Evolutionary conservation across 2,797 vertebrate genomes (phyloP), one percentile per base, ranked within the genome.

Genomic region (Okamejei kenojei): DNA sequence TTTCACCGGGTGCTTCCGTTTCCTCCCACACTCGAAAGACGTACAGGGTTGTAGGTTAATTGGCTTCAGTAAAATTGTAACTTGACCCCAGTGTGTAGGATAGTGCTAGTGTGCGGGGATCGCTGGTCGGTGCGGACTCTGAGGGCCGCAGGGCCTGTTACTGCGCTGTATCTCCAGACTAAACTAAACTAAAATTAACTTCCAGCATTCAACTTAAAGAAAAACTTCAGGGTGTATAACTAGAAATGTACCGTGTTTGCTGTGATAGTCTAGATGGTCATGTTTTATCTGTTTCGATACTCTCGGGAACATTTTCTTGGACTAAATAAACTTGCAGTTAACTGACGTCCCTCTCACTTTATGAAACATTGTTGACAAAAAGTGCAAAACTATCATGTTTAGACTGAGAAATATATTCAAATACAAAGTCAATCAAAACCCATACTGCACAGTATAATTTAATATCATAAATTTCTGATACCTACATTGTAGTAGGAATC

Each of bases 151-250:
- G 45, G 45, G 45, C 45, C 45, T 54, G 45, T 54, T 54, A 6
- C 45, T 6, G 5, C 45, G 6, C 5, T 54, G 45, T 54, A 54
- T 54, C 45, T 54, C 45, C 45, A 54, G 6, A 6, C 45, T 54
- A 54, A 54, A 54, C 45, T 54, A 54, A 54, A 54, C 5, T 6
- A 54, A 91, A 54, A 73, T 91, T 71, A 91, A 91, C 35, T 38
- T 38, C 68, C 90, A 92, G 45, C 38, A 54, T 73, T 91, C 38
- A 54, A 74, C 73, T 26, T 92, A 92, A 76, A 76, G 90, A 26
- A 92, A 92, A 76, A 26, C 4, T 74, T 5, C 45, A 76, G 17
- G n/a, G 21, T 68, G 84, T 92, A 90, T 7, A 71, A 38, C 4
- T 71, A 65, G 86, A 71, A 90, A 90, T 65, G n/a, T 9, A 19